Conservation (phyloP, 2,888 invertebrate genomes). For the Pandemis heparana region DNA sequence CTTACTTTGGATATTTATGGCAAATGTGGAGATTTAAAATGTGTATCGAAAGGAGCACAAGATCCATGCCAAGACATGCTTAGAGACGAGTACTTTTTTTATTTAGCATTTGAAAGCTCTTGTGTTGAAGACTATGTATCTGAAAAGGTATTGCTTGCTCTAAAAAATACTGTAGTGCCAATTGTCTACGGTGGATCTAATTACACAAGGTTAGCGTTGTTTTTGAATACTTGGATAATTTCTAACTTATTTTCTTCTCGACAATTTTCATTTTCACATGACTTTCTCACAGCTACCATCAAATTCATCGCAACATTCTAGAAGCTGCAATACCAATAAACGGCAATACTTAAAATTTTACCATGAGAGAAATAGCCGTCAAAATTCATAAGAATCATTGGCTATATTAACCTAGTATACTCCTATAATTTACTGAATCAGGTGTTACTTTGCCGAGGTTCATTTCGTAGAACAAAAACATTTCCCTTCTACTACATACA, state of each 20-base stretch:
- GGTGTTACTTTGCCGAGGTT: too few species aligned
- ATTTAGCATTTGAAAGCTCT: conserved; percentile 65
- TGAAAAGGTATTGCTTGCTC: conserved; percentile 62
- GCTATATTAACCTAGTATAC: too few species aligned
- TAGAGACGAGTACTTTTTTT: conserved; percentile 62
- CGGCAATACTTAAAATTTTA: too few species aligned
- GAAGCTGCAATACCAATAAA: too few species aligned
- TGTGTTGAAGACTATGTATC: conserved; percentile 65
- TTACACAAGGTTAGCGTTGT: conserved; percentile 69
- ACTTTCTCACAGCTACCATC: not conserved
- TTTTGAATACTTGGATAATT: too few species aligned
- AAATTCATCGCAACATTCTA: too few species aligned
- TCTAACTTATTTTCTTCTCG: not conserved
- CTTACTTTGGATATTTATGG: conserved; percentile 61
- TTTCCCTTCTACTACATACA: too few species aligned
- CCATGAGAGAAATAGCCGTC: too few species aligned
- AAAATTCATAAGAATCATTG: too few species aligned
- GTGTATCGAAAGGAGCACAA: conserved; percentile 48
- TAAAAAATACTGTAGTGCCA: conserved; percentile 86
- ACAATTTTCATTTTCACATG: not conserved
- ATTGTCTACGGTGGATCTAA: conserved; percentile 88
- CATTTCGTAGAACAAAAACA: too few species aligned
- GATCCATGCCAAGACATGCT: conserved; percentile 52
- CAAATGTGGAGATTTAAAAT: conserved; percentile 55
- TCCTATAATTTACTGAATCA: too few species aligned